phyloP scores from a whole-genome alignment of 1,140 invertebrate genomes.

The Eumaeus atala region DNA sequence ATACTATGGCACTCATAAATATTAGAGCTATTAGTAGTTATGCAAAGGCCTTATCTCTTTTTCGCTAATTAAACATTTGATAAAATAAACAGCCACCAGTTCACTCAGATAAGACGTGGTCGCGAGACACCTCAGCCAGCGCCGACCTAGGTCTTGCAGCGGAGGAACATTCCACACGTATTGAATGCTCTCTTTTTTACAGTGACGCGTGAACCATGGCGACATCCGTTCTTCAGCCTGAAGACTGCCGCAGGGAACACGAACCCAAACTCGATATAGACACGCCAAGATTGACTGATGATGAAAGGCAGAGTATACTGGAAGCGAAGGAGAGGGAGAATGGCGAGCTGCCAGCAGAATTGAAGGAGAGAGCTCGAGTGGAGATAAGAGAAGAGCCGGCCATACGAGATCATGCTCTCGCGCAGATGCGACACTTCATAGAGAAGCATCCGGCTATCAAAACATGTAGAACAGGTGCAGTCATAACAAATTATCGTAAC shows the following conservation, averaged over 20 bases:
- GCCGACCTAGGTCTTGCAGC: too few species aligned
- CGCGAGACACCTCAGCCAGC: too few species aligned
- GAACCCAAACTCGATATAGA: slow-evolving; percentile 48
- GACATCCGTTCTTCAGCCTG: slow-evolving; percentile 61
- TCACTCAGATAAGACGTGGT: too few species aligned
- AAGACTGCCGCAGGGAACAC: slow-evolving; percentile 51
- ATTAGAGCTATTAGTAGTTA: too few species aligned
- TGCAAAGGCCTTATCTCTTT: too few species aligned
- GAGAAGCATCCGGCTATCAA: slow-evolving; percentile 84
- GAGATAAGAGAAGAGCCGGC: slow-evolving; percentile 84
- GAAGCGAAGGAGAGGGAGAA: slow-evolving; percentile 56
- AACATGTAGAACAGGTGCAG: slow-evolving; percentile 80
- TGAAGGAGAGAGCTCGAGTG: slow-evolving; percentile 76
- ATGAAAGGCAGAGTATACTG: slow-evolving; percentile 44
- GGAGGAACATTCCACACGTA: too few species aligned
- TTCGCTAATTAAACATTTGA: too few species aligned
- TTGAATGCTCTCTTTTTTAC: slow-evolving; percentile 8
- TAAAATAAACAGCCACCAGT: too few species aligned
- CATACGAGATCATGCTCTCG: slow-evolving; percentile 79
- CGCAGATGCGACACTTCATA: slow-evolving; percentile 85
- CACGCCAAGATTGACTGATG: slow-evolving; percentile 44
- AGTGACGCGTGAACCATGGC: slow-evolving; percentile 49
- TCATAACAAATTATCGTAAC: too few species aligned
- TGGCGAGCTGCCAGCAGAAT: slow-evolving; percentile 51
- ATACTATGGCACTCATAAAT: too few species aligned